Evolutionary conservation across 2,113 vertebrate genomes (phyloP), one percentile per base, ranked within the genome.

Genomic region (Lophura nycthemera): DNA sequence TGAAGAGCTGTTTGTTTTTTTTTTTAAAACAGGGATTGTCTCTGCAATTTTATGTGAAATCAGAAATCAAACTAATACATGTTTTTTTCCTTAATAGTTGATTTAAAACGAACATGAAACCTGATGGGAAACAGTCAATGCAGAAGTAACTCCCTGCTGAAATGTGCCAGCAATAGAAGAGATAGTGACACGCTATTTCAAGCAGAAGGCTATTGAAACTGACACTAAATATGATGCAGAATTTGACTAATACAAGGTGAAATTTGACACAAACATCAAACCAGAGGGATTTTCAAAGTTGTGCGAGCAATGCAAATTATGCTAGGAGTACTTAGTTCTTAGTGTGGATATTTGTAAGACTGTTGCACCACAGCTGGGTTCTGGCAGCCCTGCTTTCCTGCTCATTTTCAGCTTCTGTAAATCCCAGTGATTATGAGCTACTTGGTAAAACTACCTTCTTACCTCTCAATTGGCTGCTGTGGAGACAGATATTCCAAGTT

Each of bases 71-170:
- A 81, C 47, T 80, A 91, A 88, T 70, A 54, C 5, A 36, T 48
- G 47, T 48, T 50, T 77, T 59, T 90, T 69, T 30, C 3, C 40
- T 59, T 76, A 92, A 75, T 57, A 69, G 32, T 50, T 96, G 88
- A 92, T 90, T 96, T 95, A 95, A 95, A 74, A 93, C 65, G 69
- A 96, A 85, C 38, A 80, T 54, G 77, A 89, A 94, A 60, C 66
- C 32, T 73, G 74, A 56, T 40, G 61, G 91, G 76, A 82, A 97
- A 89, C 72, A 91, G 83, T 71, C 54, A 59, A 36, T 52, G 70
- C 43, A 11, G 72, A 96, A 94, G 91, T 93, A 77, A 61, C 63
- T 61, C 75, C n/a, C 71, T 81, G 66, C 66, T 11, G 54, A 95
- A 96, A 92, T 89, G 87, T 78, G 47, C 78, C 89, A 91, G 93